A percentile compares a stretch with the other conserved stretches of the same genome.
Evolutionary conservation across 2,888 invertebrate genomes (phyloP).

Genomic region (Caenorhabditis virilis): DNA sequence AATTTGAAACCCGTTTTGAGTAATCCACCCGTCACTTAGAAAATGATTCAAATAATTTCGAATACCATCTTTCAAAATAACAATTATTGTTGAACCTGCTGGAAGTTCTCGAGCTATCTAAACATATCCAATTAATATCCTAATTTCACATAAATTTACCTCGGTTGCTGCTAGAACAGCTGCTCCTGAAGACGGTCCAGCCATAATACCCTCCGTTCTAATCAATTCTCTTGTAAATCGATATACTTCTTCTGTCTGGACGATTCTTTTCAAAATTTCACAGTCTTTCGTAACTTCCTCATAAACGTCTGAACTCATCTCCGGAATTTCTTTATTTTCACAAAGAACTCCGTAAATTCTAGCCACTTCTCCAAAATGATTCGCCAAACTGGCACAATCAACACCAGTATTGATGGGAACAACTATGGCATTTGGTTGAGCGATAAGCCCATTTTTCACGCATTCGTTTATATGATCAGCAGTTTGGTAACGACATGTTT

Average conservation of each 20-base stretch:
- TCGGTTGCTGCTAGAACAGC: conserved; percentile 62
- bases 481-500: conserved; percentile 23
- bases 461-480: conserved; percentile 72
- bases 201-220: conserved; percentile 82
- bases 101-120: conserved; percentile 72
- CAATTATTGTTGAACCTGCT: conserved; percentile 84
- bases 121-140: conserved; percentile 71
- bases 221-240: conserved; percentile 84
- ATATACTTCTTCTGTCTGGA: conserved; percentile 75
- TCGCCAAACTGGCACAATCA: conserved; percentile 77
- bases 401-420: conserved; percentile 89
- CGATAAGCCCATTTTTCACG: conserved; percentile 68
- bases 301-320: conserved; percentile 30
- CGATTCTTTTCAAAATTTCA: conserved; percentile 16
- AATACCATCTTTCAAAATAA: conserved; percentile 90
- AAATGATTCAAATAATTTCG: conserved; percentile 84
- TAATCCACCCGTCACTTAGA: conserved; percentile 55
- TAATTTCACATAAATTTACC: conserved; percentile 28
- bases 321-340: conserved; percentile 71
- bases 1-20: conserved; percentile 29
- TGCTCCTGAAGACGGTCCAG: conserved; percentile 64
- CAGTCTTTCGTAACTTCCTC: conserved; percentile 22
- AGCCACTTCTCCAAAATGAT: conserved; percentile 24
- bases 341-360: conserved; percentile 75
- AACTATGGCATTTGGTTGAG: conserved; percentile 80